Conservation (phyloP, 1,140 invertebrate genomes). For the Armadillidium nasatum region DNA sequence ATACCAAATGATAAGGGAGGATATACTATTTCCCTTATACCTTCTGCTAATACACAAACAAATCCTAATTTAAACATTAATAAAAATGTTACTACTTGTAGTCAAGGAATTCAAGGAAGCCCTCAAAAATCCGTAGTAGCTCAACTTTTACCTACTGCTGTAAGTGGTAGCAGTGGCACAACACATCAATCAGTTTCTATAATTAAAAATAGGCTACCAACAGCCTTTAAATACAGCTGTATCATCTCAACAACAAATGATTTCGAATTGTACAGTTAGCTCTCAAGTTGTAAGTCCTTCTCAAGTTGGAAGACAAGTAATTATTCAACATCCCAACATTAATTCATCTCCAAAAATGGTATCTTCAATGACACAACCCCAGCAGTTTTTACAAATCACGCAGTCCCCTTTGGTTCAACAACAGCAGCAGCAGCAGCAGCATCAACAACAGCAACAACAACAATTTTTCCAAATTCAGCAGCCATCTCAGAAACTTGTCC, state of each 20-base stretch:
- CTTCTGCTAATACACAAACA: slow-evolving; percentile 6
- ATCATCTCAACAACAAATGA: neutral
- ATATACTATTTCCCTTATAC: slow-evolving; percentile 39
- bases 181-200: neutral
- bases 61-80: slow-evolving; percentile 14
- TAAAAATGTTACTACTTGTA: neutral
- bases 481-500: slow-evolving; percentile 28
- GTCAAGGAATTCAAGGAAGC: neutral
- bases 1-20: slow-evolving; percentile 42
- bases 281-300: neutral
- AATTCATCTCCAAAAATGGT: slow-evolving; percentile 14
- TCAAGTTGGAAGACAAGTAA: neutral
- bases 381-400: slow-evolving; percentile 12
- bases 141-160: neutral
- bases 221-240: neutral
- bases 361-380: neutral
- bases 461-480: slow-evolving; percentile 33
- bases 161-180: neutral
- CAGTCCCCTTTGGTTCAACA: neutral
- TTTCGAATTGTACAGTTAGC: neutral
- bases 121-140: neutral
- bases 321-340: slow-evolving; percentile 23
- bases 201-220: neutral
- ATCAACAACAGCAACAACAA: slow-evolving; percentile 38
- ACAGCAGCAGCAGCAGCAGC: slow-evolving; percentile 27